phyloP scores from a whole-genome alignment of 2,888 invertebrate genomes.

The Leptopilina syphax region DNA sequence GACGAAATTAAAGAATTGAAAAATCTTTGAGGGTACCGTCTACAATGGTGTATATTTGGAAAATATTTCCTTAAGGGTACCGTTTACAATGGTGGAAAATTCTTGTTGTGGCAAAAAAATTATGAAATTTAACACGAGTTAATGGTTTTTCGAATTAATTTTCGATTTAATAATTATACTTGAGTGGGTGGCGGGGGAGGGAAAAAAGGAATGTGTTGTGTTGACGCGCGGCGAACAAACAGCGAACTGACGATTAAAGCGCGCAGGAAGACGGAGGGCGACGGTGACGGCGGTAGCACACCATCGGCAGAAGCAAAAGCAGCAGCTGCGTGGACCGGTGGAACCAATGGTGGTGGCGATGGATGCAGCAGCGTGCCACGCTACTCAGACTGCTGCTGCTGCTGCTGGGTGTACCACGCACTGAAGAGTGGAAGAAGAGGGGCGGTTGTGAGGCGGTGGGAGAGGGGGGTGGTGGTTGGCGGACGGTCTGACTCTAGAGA shows the following conservation, averaged over 20 bases:
- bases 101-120: too few relatives aligned
- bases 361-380: slow-evolving; percentile 49
- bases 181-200: too few relatives aligned
- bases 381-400: slow-evolving; percentile 32
- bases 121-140: too few relatives aligned
- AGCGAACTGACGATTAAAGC: slow-evolving; percentile 42
- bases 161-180: too few relatives aligned
- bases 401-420: slow-evolving; percentile 46
- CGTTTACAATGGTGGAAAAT: too few relatives aligned
- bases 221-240: slow-evolving; percentile 49
- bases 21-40: too few relatives aligned
- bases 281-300: slow-evolving; percentile 60
- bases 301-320: slow-evolving; percentile 46
- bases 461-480: slow-evolving; percentile 49
- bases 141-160: too few relatives aligned
- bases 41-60: too few relatives aligned
- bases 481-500: neutral
- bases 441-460: slow-evolving; percentile 44
- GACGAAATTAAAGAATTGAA: too few relatives aligned
- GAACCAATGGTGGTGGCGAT: slow-evolving; percentile 72
- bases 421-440: slow-evolving; percentile 61
- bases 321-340: slow-evolving; percentile 72
- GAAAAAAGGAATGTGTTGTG: slow-evolving; percentile 39
- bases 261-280: slow-evolving; percentile 55
- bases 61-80: too few relatives aligned